Conservation (phyloP, 2,113 vertebrate species). For the Furnarius figulus region DNA sequence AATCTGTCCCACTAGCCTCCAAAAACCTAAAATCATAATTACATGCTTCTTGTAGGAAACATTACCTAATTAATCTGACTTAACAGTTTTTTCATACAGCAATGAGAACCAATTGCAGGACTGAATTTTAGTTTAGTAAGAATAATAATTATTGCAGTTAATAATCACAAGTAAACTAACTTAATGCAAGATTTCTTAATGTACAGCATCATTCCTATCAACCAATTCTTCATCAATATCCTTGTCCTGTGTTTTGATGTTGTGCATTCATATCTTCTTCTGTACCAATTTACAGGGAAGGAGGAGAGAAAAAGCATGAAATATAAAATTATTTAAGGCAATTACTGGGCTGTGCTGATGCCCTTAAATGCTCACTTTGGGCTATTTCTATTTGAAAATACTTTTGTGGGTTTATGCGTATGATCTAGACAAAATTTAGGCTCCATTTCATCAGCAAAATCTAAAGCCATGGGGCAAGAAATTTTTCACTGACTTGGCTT, state of each 20-base stretch:
- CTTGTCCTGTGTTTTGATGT: neutral
- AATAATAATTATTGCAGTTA: neutral
- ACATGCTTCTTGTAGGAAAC: neutral
- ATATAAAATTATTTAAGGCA: neutral
- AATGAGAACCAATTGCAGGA: neutral
- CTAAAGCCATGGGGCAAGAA: neutral
- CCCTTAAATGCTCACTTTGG: neutral
- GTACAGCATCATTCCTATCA: neutral
- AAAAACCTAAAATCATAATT: slow-evolving; percentile 60
- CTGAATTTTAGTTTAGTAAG: neutral
- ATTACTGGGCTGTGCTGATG: neutral
- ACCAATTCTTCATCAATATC: neutral
- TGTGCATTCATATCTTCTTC: neutral
- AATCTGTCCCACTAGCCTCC: slow-evolving; percentile 77
- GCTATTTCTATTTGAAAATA: neutral
- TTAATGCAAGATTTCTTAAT: neutral
- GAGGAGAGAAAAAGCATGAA: neutral
- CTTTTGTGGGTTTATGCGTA: neutral
- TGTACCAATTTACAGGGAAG: neutral
- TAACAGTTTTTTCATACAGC: neutral
- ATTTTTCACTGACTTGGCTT: slow-evolving; percentile 70
- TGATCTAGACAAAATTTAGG: neutral
- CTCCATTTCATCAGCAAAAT: neutral
- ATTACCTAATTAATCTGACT: neutral
- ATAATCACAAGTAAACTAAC: neutral